Base-by-base conservation (phyloP, 2,888 invertebrate species). In the Harpalus rufipes region DNA sequence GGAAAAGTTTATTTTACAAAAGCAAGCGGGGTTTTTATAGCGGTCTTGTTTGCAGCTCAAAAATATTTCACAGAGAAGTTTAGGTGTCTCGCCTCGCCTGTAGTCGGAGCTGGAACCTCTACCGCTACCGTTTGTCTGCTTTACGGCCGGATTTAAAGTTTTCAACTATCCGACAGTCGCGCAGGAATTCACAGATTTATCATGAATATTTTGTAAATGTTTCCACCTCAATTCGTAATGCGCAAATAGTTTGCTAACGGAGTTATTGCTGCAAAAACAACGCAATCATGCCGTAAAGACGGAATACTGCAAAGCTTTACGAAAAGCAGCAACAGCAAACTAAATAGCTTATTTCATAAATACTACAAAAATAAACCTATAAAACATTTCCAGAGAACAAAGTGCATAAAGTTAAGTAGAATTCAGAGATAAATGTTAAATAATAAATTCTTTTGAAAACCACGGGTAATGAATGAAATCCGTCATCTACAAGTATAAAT, bases 1-100 rank as follows among this genome's bases (percentile, higher is more conserved):
- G 80, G 41, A 80, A 80, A 80, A 80, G 80, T 80, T 80, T 80
- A 80, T 80, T 80, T 80, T 61, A 61, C 80, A 80, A 80, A 80
- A 80, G 80, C 80, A 25, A 32, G 21, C 58, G 56, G 39, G 5
- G 41, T 80, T 80, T 80, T 80, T 80, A 61, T 61, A 61, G 56
- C 61, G 61, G 61, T 41, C 78, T 78, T 58, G 78, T 78, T 78
- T 78, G 14, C 61, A 80, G 16, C 78, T 58, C 80, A 80, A 80
- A 80, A 80, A 80, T 80, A 80, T 80, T 80, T 80, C 39, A 80
- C 79, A 25, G 56, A 32, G 25, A 78, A 56, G 7, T 78, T 79
- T 68, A 39, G 41, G 68, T 68, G 68, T 68, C 41, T 68, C 68
- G 68, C 68, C 32, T 32, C 32, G 32, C 32, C 25, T 32, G 32